phyloP scores from a whole-genome alignment of 2,797 vertebrate species.

The Helicolenus hilgendorfi region DNA sequence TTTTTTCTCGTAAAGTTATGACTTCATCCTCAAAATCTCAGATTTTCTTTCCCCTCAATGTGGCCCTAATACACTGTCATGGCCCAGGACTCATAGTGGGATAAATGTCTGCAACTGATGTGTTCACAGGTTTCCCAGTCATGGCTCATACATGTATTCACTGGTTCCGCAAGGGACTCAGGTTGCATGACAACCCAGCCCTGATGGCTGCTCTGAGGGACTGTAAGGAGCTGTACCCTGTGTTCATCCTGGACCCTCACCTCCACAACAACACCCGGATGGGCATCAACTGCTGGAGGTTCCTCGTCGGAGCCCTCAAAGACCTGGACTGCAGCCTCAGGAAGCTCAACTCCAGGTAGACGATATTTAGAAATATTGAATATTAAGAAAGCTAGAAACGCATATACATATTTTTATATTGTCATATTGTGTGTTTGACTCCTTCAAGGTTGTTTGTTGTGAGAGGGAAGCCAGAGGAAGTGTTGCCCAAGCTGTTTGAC shows the following conservation, averaged over 20 bases:
- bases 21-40: too few species aligned
- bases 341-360: conserved; percentile 86
- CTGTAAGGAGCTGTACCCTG: conserved; percentile 83
- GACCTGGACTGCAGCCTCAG: conserved; percentile 88
- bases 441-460: conserved; percentile 88
- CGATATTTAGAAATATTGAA: neutral
- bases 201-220: conserved; percentile 80
- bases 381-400: neutral
- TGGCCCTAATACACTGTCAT: too few species aligned
- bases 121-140: conserved; percentile 6
- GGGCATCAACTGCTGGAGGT: conserved; percentile 81
- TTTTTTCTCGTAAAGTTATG: too few species aligned
- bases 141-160: conserved; percentile 86
- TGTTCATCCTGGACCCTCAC: conserved; percentile 87
- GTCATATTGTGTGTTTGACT: neutral
- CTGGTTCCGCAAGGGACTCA: conserved; percentile 91
- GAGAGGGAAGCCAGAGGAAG: conserved; percentile 83
- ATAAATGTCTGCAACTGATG: neutral
- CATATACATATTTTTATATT: neutral
- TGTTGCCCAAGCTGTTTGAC: conserved; percentile 84
- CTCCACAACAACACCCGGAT: conserved; percentile 63
- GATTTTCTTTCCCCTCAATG: too few species aligned
- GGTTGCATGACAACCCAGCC: conserved; percentile 89
- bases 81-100: too few species aligned
- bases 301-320: conserved; percentile 83